Base-by-base conservation (phyloP, 2,797 vertebrate species). In the Oreochromis mossambicus region DNA sequence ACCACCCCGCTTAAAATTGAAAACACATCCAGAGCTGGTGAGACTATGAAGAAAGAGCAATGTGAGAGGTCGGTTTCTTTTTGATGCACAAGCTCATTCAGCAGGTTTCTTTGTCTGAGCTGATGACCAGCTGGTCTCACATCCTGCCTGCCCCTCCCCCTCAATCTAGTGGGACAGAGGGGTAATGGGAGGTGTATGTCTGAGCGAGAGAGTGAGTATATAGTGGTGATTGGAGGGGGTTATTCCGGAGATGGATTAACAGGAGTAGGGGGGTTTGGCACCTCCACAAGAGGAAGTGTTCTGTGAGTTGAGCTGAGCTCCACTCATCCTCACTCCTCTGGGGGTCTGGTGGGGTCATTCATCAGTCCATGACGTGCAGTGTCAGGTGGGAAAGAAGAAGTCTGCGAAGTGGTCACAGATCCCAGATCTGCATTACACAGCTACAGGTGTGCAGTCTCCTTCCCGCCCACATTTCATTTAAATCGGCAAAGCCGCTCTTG, bases 51-150 rank as follows among this genome's bases (percentile, higher is more conserved):
- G 81, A 87, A 89, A 86, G 77, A 76, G 77, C 81, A 15, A 12
- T 6, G 77, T 82, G 86, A 83, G 68, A 88, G 87, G 87, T 77
- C 50, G 24, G 84, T 85, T 88, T 91, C 88, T 93, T 95, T 94
- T 91, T 92, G 91, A 95, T 96, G 87, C 89, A 82, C 87, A 90
- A 95, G 92, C 91, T 91, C 93, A 93, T 96, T 94, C 93, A 95
- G 92, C 92, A 94, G 92, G 91, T 94, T 94, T 93, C 95, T 96
- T 96, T 96, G 96, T 96, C 90, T 95, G 92, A 94, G 93, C 93
- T 87, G 92, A 94, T 93, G 94, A 95, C 94, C 95, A 96, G 96
- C 95, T 96, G 96, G 94, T 92, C 94, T 88, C 91, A 91, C 94
- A 94, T 96, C 95, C 95, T 96, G 93, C 93, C 92, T 54, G 34